Base-by-base conservation (phyloP, 2,888 invertebrate species). In the Leptogaster cylindrica region DNA sequence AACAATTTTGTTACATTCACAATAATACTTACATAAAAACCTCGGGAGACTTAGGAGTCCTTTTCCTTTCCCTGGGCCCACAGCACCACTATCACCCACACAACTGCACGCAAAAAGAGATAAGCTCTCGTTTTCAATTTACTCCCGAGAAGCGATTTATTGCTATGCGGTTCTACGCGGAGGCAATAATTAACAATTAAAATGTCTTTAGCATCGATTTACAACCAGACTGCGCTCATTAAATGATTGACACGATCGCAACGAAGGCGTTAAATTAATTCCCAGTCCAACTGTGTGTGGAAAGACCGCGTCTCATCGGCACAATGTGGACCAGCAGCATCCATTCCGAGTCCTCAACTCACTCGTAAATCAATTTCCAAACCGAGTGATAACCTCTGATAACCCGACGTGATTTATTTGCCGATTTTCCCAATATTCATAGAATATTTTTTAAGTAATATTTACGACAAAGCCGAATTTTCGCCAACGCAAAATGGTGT, bases 331-430 rank as follows among this genome's bases (percentile, higher is more conserved):
- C 23, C 4, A 23, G 46, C 23, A n/a, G 23, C 23, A 20, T 46
- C 46, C n/a, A 8, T 20, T 46, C 18, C 20, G 46, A 16, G 46
- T n/a, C 10, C 20, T 25, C 23, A 12, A 20, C 18, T 16, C n/a
- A 33, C 51, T 52, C 52, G 52, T 52, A 52, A 52, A 52, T 52
- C 52, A 52, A 52, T 52, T 52, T 52, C 33, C 52, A 31, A 31
- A 33, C 52, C 31, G 33, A 52, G 52, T 52, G 52, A 52, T 52
- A 52, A 52, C 52, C 52, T 52, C 52, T 52, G 52, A 52, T 52
- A 52, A 52, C 52, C 52, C 52, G 52, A 33, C 52, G 52, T 28
- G 31, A 52, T 52, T 52, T 52, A 52, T 52, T 52, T 33, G 16
- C 20, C 14, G 20, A 33, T 16, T 20, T 52, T 31, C 33, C 52